Percentiles rank a stretch among this genome's conserved stretches.
Conservation (phyloP, 2,888 invertebrate species). For the Anoncus sp. region DNA sequence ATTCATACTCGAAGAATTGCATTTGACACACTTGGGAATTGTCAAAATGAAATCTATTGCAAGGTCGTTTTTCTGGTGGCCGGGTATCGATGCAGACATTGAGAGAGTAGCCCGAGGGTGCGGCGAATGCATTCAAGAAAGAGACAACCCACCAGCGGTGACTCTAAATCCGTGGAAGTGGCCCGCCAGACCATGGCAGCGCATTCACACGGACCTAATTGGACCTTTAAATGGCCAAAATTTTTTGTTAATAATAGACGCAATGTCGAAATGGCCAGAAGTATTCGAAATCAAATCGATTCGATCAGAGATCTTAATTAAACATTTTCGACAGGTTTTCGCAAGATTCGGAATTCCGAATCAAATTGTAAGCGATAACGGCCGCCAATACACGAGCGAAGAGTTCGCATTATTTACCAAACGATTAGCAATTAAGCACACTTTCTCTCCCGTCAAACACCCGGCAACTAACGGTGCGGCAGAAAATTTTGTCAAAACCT, state of each 20-base stretch:
- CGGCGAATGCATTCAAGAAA: background rate
- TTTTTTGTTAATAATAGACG: conserved; percentile 35
- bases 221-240: conserved; percentile 6
- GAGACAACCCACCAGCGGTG: conserved; percentile 21
- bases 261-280: conserved; percentile 24
- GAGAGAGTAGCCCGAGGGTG: conserved; percentile 11
- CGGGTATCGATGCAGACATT: conserved; percentile 27
- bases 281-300: conserved; percentile 29
- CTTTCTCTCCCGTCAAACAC: conserved; percentile 1
- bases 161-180: conserved; percentile 29
- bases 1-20: conserved; percentile 26
- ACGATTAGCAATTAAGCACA: too few species aligned
- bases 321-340: conserved; percentile 40
- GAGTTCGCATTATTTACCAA: too few species aligned
- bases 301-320: conserved; percentile 19
- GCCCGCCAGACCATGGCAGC: conserved; percentile 14
- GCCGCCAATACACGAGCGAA: conserved; percentile 6
- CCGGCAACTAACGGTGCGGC: conserved; percentile 28
- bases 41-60: conserved; percentile 42
- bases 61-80: conserved; percentile 45
- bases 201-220: conserved; percentile 39
- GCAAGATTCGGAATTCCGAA: conserved; percentile 6
- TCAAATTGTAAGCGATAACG: conserved; percentile 18
- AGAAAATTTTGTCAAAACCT: conserved; percentile 25
- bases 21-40: conserved; percentile 43